These are phyloP conservation scores for Aythya baeri DNA, from an alignment of 2,113 vertebrate genomes.

Conservation along the genomic window DNA sequence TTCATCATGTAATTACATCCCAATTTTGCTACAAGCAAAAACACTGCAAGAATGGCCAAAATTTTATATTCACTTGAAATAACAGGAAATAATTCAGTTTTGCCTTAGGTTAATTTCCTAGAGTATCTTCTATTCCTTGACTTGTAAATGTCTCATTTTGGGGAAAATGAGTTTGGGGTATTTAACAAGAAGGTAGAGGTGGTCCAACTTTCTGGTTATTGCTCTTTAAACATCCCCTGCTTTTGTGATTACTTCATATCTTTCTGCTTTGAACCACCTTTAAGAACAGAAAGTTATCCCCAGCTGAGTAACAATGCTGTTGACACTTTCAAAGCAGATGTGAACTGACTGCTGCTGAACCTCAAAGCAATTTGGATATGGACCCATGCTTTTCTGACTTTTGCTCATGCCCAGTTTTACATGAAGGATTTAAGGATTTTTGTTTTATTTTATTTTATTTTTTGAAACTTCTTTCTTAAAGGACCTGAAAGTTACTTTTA, in stretches of 20 bases:
- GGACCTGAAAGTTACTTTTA: background rate
- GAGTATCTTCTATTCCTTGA: background rate
- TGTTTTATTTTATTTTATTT: background rate
- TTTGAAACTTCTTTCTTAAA: background rate
- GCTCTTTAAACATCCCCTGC: background rate
- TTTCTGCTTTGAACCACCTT: background rate
- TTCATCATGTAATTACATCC: background rate
- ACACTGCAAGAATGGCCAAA: background rate
- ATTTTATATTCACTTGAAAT: background rate
- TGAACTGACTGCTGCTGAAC: background rate
- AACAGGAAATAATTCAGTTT: background rate
- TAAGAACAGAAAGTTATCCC: background rate
- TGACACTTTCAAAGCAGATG: background rate
- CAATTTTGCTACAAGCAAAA: background rate
- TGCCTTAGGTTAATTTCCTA: background rate
- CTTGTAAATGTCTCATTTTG: background rate
- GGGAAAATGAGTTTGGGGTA: background rate
- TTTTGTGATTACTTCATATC: background rate
- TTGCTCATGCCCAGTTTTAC: background rate
- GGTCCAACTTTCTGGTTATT: background rate
- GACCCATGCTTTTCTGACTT: background rate
- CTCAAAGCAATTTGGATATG: background rate
- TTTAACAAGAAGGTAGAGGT: background rate
- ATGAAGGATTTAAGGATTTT: background rate
- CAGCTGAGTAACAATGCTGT: background rate